phyloP scores from a whole-genome alignment of 2,113 vertebrate species.

The Varanus salvator region DNA sequence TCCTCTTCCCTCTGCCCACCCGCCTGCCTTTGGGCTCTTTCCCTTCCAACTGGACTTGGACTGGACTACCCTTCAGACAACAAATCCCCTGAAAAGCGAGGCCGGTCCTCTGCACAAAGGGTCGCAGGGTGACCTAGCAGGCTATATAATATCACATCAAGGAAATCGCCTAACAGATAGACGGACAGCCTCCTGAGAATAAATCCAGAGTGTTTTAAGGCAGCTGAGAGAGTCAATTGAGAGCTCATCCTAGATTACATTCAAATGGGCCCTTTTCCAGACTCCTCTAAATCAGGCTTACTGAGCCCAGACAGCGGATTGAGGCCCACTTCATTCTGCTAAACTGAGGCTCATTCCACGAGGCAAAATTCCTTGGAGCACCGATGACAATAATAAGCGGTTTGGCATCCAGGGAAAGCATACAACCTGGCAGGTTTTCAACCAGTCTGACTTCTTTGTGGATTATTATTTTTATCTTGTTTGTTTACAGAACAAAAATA shows the following conservation, averaged over 20 bases:
- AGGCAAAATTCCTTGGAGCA: slow-evolving; percentile 12
- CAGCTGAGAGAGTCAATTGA: background rate
- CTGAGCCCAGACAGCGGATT: background rate
- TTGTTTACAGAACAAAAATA: background rate
- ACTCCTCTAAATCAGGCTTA: background rate
- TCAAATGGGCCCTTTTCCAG: background rate
- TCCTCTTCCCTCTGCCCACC: too few species aligned
- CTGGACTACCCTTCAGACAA: too few species aligned
- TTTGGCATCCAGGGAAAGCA: slow-evolving; percentile 15
- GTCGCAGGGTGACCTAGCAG: background rate
- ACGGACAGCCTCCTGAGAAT: background rate
- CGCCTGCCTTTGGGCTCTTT: too few species aligned
- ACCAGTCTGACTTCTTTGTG: background rate
- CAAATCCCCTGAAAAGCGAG: too few species aligned
- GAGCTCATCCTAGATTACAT: background rate
- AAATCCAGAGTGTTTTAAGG: background rate
- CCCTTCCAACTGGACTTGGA: too few species aligned
- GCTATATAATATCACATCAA: background rate
- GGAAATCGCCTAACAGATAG: background rate
- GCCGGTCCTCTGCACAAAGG: background rate
- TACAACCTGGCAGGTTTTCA: slow-evolving; percentile 7
- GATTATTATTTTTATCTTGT: background rate
- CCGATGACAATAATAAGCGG: slow-evolving; percentile 2
- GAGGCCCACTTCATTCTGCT: background rate
- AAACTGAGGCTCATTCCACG: background rate